These are phyloP conservation scores for Atta texana DNA, from an alignment of 1,140 invertebrate genomes.

Conservation along the genomic window DNA sequence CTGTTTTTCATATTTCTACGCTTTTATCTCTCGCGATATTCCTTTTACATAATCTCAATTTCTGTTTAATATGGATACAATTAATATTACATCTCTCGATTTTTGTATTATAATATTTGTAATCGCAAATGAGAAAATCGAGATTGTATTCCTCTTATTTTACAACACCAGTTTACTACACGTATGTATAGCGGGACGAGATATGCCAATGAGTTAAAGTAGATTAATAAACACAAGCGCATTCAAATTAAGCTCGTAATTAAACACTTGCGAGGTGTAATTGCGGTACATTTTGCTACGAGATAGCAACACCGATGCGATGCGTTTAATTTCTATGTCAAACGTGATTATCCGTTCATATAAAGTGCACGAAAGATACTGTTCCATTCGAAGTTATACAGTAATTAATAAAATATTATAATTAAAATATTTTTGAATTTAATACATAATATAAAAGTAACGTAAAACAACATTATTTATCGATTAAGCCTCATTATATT, in stretches of 20 bases:
- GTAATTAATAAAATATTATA: constrained; percentile 5
- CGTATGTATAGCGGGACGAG: not conserved
- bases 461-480: not conserved
- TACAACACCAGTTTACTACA: not conserved
- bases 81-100: constrained; percentile 7
- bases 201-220: constrained; percentile 48
- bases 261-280: constrained; percentile 46
- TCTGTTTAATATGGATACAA: constrained; percentile 3
- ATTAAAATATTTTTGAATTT: not conserved
- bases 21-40: not conserved
- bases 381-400: not conserved
- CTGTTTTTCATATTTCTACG: not conserved
- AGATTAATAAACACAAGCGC: constrained; percentile 51
- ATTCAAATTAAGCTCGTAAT: constrained; percentile 51
- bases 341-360: not conserved
- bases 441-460: not conserved
- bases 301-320: constrained; percentile 24
- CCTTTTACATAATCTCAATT: not conserved
- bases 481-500: not conserved
- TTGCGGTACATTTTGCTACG: constrained; percentile 34
- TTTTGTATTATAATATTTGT: not conserved
- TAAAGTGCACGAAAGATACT: not conserved
- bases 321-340: constrained; percentile 38
- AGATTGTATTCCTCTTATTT: constrained; percentile 24
- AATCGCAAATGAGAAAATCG: constrained; percentile 8